Evolutionary conservation across 2,113 vertebrate species (phyloP).

Genomic region (Calidris pugnax): DNA sequence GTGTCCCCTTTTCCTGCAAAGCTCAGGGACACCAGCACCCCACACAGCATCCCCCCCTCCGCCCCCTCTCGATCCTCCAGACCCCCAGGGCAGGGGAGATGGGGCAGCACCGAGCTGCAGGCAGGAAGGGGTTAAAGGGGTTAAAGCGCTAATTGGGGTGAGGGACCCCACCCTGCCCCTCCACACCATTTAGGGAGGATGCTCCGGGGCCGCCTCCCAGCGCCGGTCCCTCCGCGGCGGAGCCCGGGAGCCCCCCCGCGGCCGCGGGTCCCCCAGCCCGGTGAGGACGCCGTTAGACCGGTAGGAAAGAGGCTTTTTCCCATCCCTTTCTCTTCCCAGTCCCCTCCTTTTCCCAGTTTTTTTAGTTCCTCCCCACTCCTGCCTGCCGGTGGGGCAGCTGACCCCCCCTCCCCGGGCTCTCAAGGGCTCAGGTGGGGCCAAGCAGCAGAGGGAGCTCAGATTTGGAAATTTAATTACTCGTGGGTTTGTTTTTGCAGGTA

Average conservation of each 20-base stretch:
- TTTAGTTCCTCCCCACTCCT: not conserved
- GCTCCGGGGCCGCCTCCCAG: fast-evolving
- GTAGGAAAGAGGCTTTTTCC: not conserved
- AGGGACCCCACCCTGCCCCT: not conserved
- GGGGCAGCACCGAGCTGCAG: not conserved
- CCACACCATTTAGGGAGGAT: not conserved
- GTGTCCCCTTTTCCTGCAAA: not conserved
- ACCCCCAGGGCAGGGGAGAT: no score
- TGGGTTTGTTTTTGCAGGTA: not conserved
- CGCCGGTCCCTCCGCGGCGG: not conserved
- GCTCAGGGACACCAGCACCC: not conserved
- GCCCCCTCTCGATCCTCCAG: not conserved
- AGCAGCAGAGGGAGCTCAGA: not conserved
- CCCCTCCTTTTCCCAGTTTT: not conserved
- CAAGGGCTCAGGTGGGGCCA: not conserved
- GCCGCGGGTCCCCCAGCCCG: not conserved
- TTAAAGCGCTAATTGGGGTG: not conserved
- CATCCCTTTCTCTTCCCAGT: no score
- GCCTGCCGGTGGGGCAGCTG: not conserved
- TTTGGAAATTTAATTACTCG: fast-evolving
- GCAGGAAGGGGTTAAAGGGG: not conserved
- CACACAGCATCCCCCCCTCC: no score
- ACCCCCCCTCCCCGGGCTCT: fast-evolving
- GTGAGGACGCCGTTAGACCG: fast-evolving
- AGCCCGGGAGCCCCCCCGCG: slow-evolving; percentile 6